Conservation (phyloP, 1,140 invertebrate species). For the Drosophila bocki region DNA sequence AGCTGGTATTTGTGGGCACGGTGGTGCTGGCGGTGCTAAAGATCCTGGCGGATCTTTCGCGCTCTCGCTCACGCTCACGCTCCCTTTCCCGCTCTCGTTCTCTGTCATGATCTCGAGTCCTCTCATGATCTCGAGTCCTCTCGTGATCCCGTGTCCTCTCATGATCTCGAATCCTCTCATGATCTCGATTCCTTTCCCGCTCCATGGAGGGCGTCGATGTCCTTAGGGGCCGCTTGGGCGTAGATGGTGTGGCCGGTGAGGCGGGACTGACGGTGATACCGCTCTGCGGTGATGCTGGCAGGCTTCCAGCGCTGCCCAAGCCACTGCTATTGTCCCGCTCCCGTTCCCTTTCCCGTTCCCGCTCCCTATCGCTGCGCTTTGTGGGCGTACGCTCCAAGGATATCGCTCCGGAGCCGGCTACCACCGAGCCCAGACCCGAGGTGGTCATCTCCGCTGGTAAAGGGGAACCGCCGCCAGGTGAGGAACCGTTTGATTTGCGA, state of each 20-base stretch:
- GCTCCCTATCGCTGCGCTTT: slow-evolving; percentile 40
- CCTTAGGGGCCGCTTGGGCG: slow-evolving; percentile 65
- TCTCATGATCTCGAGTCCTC: slow-evolving; percentile 11
- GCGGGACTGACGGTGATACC: slow-evolving; percentile 56
- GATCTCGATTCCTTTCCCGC: slow-evolving; percentile 30
- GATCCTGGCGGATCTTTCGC: slow-evolving; percentile 33
- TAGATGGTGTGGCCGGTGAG: slow-evolving; percentile 50
- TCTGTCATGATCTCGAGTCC: slow-evolving; percentile 11
- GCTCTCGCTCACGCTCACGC: slow-evolving; percentile 27
- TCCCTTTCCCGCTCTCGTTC: slow-evolving; percentile 26
- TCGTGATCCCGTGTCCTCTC: slow-evolving; percentile 15
- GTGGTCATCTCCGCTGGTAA: slow-evolving; percentile 61
- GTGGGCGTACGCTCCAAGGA: slow-evolving; percentile 58
- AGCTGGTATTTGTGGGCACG: slow-evolving; percentile 68
- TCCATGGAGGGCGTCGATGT: slow-evolving; percentile 72
- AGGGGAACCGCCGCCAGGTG: not conserved
- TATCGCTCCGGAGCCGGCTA: slow-evolving; percentile 18
- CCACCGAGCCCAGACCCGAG: slow-evolving; percentile 5
- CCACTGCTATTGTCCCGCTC: slow-evolving; percentile 63
- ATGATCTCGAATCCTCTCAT: slow-evolving; percentile 10
- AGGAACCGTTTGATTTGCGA: slow-evolving; percentile 57
- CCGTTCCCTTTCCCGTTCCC: slow-evolving; percentile 37
- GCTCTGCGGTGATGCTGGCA: slow-evolving; percentile 75
- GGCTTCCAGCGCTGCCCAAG: slow-evolving; percentile 63
- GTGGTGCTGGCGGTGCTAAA: slow-evolving; percentile 73